Evolutionary conservation across 2,113 vertebrate genomes (phyloP).

Genomic region (Clupea harengus): DNA sequence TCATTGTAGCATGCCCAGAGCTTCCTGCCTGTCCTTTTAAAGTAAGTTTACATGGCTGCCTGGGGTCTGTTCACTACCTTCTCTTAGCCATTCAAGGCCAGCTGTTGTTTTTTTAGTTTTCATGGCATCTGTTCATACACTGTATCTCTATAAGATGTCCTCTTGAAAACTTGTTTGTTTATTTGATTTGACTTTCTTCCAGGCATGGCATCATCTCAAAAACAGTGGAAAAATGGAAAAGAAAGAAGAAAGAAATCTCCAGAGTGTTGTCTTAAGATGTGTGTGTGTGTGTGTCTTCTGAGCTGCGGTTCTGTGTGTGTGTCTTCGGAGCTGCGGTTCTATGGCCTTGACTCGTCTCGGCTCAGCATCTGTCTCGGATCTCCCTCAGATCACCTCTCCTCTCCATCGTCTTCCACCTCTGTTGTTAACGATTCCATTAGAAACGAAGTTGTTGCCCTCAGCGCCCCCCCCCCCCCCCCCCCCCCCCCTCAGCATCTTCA

Average conservation of each 20-base stretch:
- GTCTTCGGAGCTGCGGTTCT: background rate
- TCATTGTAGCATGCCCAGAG: background rate
- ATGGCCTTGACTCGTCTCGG: background rate
- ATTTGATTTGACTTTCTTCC: background rate
- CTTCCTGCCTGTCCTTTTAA: background rate
- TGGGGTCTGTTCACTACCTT: background rate
- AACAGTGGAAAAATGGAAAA: too few relatives aligned
- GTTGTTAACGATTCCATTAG: background rate
- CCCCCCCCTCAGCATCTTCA: background rate
- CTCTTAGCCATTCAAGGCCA: background rate
- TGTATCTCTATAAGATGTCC: background rate
- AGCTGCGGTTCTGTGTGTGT: background rate
- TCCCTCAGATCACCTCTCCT: background rate
- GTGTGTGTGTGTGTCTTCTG: background rate
- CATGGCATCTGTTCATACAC: background rate
- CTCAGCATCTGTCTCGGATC: background rate
- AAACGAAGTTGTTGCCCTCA: background rate
- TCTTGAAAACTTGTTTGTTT: background rate
- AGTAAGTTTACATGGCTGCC: background rate
- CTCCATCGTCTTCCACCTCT: background rate
- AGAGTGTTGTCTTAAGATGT: background rate
- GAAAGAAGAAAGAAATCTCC: background rate
- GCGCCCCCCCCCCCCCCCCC: too few relatives aligned
- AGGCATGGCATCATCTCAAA: conserved; percentile 4
- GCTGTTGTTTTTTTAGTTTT: background rate